Evolutionary conservation across 2,888 invertebrate species (phyloP), one percentile per base, ranked within the genome.

Genomic region (Atethmia centrago): DNA sequence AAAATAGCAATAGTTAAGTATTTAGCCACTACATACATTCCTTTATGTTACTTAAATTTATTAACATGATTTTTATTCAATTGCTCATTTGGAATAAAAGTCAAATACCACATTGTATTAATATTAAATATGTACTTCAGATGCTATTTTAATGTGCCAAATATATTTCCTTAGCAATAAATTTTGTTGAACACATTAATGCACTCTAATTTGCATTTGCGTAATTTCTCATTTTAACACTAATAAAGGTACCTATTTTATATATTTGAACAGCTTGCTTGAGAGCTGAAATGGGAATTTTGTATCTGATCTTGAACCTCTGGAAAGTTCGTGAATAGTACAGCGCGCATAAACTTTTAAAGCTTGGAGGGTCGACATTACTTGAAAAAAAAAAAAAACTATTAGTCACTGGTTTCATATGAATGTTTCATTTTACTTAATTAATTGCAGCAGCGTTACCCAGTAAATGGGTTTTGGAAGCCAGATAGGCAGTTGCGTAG

Each of bases 61-160:
- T 72, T 40, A 49, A n/a, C 45, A 73, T 19, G 55, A 45, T 77
- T 58, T 78, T 51, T 58, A 45, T 45, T 49, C 25, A 19, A 70
- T 78, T 70, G 21, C 42, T 49, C 12, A 49, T 58, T 58, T 71
- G 45, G 12, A 49, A 16, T 67, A 47, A 73, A 9, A 56, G 31
- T 49, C 16, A 42, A 49, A 47, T 55, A 49, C 55, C 16, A 25
- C 40, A 28, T 58, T 31, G 31, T 71, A 28, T 70, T 74, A 31
- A 36, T 42, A 78, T 77, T 75, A 49, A 70, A 78, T 53, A 74
- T 47, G 47, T 77, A 79, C 71, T 56, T 58, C 49, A 58, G 47
- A 74, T 78, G 79, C 79, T 74, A 58, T 71, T 59, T 58, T 72
- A 14, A 51, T 79, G 72, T 59, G 75, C 59, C 72, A 47, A 71